phyloP scores from a whole-genome alignment of 2,113 vertebrate species.

The Alces alces region DNA sequence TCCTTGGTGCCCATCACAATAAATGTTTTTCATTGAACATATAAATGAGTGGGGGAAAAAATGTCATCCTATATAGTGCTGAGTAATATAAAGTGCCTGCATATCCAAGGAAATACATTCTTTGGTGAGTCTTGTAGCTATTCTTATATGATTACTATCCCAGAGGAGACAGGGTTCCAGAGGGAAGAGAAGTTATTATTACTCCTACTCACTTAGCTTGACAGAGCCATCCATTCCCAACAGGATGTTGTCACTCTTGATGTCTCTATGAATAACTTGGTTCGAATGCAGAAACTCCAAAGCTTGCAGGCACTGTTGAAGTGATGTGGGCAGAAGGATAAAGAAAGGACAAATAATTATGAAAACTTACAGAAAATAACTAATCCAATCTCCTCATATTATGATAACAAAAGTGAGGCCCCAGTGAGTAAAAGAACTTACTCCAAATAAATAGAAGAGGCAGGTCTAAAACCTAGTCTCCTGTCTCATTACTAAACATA shows the following conservation, averaged over 20 bases:
- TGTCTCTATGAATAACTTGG: conserved; percentile 98
- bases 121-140: not conserved
- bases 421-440: not conserved
- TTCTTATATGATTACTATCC: not conserved
- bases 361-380: not conserved
- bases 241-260: conserved; percentile 99
- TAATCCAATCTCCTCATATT: not conserved
- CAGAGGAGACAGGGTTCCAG: not conserved
- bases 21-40: not conserved
- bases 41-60: not conserved
- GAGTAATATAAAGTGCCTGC: not conserved
- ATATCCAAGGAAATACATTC: not conserved
- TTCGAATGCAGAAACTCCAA: conserved; percentile 97
- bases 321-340: not conserved
- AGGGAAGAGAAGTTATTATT: not conserved
- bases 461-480: not conserved
- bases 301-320: conserved; percentile 92
- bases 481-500: not conserved
- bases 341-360: conserved; percentile 1
- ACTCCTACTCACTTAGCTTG: conserved; percentile 90
- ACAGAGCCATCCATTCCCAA: conserved; percentile 98
- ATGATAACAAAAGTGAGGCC: not conserved
- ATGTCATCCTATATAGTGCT: not conserved
- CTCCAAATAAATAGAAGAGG: not conserved
- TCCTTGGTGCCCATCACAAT: not conserved